Base-by-base conservation (phyloP, 2,113 vertebrate species). In the Deroptyus accipitrinus region DNA sequence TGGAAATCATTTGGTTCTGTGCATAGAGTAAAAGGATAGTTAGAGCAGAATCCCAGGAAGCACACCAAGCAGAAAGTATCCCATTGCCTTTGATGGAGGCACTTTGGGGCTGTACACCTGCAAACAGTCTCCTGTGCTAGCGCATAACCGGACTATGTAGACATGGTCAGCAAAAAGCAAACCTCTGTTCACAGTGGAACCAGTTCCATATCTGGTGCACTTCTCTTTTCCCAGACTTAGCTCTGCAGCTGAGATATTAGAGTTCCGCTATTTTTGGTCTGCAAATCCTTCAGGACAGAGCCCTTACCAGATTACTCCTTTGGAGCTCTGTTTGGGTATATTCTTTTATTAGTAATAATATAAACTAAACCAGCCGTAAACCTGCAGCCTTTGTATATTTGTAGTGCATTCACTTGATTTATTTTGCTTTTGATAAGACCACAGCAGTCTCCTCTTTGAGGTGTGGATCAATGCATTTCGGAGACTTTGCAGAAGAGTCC, bases 141-240 rank as follows among this genome's bases (percentile, higher is more conserved):
- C 20, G 5, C 12, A 1, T 15, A 27, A 25, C 9, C 9, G 4
- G 18, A 8, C 31, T 25, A 1, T 3, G 2, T 4, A 23, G 64
- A 2, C 3, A 1, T 1, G 1, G 31, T 5, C 74, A 73, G 27
- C 8, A 30, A 52, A 57, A 59, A 23, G 13, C 3, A 14, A 62
- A 30, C 10, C 33, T 67, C 33, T 20, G 2, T 9, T 27, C 14
- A 1, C 31, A 6, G 10, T 2, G 9, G 52, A 48, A 35, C 15
- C 7, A 3, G 25, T 22, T 70, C 33, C 20, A 5, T 22, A 17
- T 2, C 31, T n/a, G 48, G 17, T 16, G 61, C 12, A 4, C 7
- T 54, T 24, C 25, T 42, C 28, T n/a, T 67, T 46, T 51, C 69
- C 30, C 59, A 42, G 48, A 4, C 15, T 23, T 48, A 17, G n/a